Conservation (phyloP, 2,888 invertebrate species). For the Onchidella celtica region DNA sequence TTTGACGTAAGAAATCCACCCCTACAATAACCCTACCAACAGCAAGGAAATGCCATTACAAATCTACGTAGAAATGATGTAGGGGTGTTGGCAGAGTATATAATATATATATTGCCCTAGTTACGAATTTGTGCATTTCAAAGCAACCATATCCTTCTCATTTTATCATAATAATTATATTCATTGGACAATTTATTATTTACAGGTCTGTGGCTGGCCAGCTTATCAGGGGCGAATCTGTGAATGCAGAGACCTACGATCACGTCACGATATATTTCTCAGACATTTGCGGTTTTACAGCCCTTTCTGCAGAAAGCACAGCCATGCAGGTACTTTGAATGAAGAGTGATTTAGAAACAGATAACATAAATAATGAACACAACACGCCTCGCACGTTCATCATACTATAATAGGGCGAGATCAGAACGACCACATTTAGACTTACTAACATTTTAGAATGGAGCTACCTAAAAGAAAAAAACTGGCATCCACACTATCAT, state of each 20-base stretch:
- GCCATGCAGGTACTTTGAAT: constrained; percentile 81
- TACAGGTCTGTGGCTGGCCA: constrained; percentile 79
- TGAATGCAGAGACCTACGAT: constrained; percentile 82
- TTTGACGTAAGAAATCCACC: no score
- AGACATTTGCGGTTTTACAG: constrained; percentile 83
- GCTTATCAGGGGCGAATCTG: constrained; percentile 81
- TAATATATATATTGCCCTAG: no score
- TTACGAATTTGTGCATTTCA: no score
- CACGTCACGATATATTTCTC: constrained; percentile 82
- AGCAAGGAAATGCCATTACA: no score
- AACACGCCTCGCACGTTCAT: not conserved
- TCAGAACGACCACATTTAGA: not conserved
- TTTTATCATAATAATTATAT: no score
- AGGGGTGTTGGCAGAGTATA: no score
- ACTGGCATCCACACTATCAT: no score
- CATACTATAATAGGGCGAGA: not conserved
- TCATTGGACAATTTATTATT: no score
- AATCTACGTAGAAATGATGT: no score
- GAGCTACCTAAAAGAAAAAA: no score
- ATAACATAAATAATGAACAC: not conserved
- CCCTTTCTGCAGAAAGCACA: constrained; percentile 81
- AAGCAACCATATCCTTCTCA: no score
- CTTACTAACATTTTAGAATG: not conserved
- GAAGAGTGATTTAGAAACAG: not conserved
- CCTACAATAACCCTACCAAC: no score